Percentiles rank a stretch among this genome's conserved stretches.
Conservation (phyloP, 2,113 vertebrate genomes). For the Gambusia affinis region DNA sequence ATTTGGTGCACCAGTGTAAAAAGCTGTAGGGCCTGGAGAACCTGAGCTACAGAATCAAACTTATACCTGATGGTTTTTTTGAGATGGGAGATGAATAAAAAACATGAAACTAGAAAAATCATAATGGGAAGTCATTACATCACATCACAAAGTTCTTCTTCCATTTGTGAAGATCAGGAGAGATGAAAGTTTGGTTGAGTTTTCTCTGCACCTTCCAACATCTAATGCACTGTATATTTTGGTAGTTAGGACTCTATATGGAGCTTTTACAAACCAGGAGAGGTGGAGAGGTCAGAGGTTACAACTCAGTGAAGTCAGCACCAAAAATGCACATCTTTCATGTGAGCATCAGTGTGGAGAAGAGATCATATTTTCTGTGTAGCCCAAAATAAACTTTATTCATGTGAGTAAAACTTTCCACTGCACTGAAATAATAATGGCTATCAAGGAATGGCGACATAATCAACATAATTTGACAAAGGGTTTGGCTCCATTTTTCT, state of each 20-base stretch:
- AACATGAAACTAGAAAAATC: constrained; percentile 2
- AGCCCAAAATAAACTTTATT: not conserved
- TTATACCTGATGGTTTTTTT: not conserved
- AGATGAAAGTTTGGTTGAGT: constrained; percentile 25
- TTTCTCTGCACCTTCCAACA: constrained; percentile 8
- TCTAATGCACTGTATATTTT: constrained; percentile 5
- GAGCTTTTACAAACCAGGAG: not conserved
- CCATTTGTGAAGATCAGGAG: constrained; percentile 7
- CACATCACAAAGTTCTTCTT: constrained; percentile 1
- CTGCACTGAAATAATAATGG: not conserved
- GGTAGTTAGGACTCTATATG: not conserved
- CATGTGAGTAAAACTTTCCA: not conserved
- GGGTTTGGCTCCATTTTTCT: too few relatives aligned
- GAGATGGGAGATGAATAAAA: constrained; percentile 16
- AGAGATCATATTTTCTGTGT: not conserved
- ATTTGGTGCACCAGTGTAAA: too few relatives aligned
- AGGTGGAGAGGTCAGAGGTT: not conserved
- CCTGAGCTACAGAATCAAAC: not conserved
- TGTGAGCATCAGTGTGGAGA: not conserved
- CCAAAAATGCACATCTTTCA: not conserved
- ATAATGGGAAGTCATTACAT: constrained; percentile 21
- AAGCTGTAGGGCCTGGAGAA: not conserved
- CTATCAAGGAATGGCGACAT: too few relatives aligned
- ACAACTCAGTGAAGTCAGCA: not conserved
- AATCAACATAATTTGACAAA: too few relatives aligned